These are phyloP conservation scores for Pachypeltis micranthus DNA, from an alignment of 1,140 invertebrate genomes.

Conservation along the genomic window DNA sequence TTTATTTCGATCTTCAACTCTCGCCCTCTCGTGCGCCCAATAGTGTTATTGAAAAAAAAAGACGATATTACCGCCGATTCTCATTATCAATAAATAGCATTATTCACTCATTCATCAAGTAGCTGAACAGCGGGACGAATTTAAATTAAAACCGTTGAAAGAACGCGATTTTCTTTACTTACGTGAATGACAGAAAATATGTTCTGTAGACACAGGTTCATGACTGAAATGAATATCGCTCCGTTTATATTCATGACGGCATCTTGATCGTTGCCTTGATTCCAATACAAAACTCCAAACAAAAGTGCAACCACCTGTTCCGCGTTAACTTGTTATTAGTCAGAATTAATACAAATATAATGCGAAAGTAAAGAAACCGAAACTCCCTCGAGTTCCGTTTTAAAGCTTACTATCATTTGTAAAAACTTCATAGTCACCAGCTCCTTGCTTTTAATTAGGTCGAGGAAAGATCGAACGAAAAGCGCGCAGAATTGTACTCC, in stretches of 20 bases:
- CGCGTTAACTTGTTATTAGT: no score
- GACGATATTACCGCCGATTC: no score
- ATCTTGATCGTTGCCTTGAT: slow-evolving; percentile 2
- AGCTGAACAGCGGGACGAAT: no score
- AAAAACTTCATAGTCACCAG: not conserved
- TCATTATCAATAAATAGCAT: no score
- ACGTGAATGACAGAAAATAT: slow-evolving; percentile 5
- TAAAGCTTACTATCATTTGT: not conserved
- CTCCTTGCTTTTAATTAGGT: slow-evolving; percentile 49
- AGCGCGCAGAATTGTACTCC: slow-evolving; percentile 76
- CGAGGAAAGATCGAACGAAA: slow-evolving; percentile 80
- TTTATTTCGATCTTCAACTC: no score
- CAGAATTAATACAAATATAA: no score
- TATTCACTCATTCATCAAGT: no score
- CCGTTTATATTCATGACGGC: slow-evolving; percentile 10
- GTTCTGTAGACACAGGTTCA: not conserved
- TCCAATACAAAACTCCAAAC: not conserved
- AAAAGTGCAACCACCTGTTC: slow-evolving; percentile 7
- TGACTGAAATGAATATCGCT: not conserved
- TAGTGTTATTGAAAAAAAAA: no score
- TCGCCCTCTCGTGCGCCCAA: no score
- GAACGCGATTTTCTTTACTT: no score
- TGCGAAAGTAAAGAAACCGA: not conserved
- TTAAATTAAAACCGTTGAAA: no score
- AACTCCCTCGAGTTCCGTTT: not conserved